Base-by-base conservation (phyloP, 1,140 invertebrate genomes). In the Meloidogyne exigua region DNA sequence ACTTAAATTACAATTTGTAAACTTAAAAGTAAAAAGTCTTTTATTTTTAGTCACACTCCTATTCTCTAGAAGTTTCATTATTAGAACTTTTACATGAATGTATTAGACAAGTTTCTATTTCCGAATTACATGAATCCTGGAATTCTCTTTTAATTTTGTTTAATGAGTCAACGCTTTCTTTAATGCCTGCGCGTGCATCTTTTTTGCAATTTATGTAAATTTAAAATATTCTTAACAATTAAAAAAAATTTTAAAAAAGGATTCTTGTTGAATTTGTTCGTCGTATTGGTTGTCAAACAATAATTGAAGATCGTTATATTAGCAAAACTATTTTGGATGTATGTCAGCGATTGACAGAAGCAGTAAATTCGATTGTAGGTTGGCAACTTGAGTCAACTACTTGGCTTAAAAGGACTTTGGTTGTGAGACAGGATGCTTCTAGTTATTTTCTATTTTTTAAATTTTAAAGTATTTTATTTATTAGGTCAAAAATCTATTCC, bases 381-480 rank as follows among this genome's bases (percentile, higher is more conserved):
- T 93, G 93, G 12, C 93, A 93, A 83, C 89, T 96, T 70, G 93
- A 95, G 86, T 93, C 94, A 85, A 94, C 94, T 1, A 95, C 93
- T 1, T 96, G 94, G 94, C 85, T 96, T 42, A 89, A 94, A 81
- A 90, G 93, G 80, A 95, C 94, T 88, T 89, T 94, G 70, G 93
- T 93, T 76, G 94, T 96, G 0, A 91, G 92, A 80, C 92, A 93
- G 84, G 92, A 93, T 76, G 91, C 91, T 57, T 15, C 81, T 18
- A 79, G 74, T 81, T n/a, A 28, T 18, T 64, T 42, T 12, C 4
- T 23, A 28, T 15, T 44, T 63, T 62, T 72, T 72, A 4, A 15
- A 23, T 15, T 21, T 9, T n/a, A 5, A 5, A 5, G 15, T 64
- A 57, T 9, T 72, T 32, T 3, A 44, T 72, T 57, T 57, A 15